These are phyloP conservation scores for Suncus etruscus DNA, from an alignment of 2,113 vertebrate genomes.

Conservation along the genomic window DNA sequence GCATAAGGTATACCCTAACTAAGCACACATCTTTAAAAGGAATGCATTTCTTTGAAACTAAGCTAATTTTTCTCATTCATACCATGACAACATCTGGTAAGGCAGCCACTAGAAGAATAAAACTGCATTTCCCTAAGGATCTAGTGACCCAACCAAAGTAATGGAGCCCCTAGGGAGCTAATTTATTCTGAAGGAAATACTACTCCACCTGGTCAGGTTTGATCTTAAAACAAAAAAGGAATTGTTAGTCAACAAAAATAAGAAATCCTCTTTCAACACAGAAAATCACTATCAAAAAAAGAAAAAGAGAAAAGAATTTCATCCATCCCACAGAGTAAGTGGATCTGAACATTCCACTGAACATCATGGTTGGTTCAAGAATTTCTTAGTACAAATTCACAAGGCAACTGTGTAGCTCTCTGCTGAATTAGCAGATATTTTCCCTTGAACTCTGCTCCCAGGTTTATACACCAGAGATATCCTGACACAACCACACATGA, in stretches of 20 bases:
- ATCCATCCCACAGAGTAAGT: background rate
- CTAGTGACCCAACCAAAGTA: conserved; percentile 14
- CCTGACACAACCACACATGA: background rate
- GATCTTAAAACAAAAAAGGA: conserved; percentile 45
- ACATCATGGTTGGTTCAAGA: background rate
- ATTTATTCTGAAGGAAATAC: conserved; percentile 26
- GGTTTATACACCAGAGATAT: background rate
- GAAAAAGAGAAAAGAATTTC: background rate
- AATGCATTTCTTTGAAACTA: conserved; percentile 45
- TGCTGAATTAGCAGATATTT: background rate
- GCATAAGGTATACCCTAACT: background rate
- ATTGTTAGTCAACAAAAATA: conserved; percentile 56
- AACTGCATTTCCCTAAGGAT: conserved; percentile 4
- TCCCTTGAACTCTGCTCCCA: background rate
- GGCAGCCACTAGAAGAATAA: background rate
- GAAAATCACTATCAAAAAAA: background rate
- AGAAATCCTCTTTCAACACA: conserved; percentile 35
- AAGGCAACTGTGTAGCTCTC: background rate
- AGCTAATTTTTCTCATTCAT: conserved; percentile 32
- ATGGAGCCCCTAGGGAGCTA: background rate
- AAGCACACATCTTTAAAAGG: conserved; percentile 16
- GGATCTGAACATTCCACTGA: background rate
- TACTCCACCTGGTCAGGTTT: conserved; percentile 46
- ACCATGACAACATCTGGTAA: background rate
- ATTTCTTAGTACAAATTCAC: background rate